These are phyloP conservation scores for Theristicus caerulescens DNA, from an alignment of 2,113 vertebrate species.

Conservation along the genomic window DNA sequence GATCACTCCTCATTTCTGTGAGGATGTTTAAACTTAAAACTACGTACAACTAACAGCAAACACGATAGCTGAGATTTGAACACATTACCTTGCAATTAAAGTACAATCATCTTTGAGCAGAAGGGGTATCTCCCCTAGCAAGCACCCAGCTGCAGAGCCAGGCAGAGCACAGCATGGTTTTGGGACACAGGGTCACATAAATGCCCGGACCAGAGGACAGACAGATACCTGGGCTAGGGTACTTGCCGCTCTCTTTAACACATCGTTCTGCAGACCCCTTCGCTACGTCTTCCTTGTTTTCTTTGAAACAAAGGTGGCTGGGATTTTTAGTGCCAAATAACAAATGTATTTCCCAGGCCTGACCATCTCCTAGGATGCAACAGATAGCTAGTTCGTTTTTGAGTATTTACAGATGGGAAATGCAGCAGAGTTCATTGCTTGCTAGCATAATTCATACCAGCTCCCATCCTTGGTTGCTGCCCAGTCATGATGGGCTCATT, in stretches of 20 bases:
- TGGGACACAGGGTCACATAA: not conserved
- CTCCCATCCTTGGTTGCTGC: not conserved
- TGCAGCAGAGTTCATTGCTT: not conserved
- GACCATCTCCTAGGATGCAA: not conserved
- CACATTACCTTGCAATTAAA: not conserved
- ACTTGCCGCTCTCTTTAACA: not conserved
- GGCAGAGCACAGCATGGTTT: fast-evolving
- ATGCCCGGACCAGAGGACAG: not conserved
- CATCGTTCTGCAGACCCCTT: not conserved
- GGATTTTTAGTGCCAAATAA: not conserved
- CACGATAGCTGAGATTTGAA: not conserved
- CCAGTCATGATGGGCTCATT: not conserved
- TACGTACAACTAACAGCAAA: not conserved
- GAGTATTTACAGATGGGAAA: not conserved
- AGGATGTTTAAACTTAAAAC: not conserved
- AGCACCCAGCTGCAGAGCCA: not conserved
- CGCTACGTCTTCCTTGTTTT: not conserved
- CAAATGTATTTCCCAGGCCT: not conserved
- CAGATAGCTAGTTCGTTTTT: not conserved
- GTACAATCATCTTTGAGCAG: not conserved
- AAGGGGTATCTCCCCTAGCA: not conserved
- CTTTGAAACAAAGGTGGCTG: not conserved
- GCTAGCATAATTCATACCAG: not conserved
- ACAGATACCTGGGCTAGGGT: not conserved
- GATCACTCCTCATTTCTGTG: not conserved